Base-by-base conservation (phyloP, 2,888 invertebrate genomes). In the Lepidocyrtoides sp. region DNA sequence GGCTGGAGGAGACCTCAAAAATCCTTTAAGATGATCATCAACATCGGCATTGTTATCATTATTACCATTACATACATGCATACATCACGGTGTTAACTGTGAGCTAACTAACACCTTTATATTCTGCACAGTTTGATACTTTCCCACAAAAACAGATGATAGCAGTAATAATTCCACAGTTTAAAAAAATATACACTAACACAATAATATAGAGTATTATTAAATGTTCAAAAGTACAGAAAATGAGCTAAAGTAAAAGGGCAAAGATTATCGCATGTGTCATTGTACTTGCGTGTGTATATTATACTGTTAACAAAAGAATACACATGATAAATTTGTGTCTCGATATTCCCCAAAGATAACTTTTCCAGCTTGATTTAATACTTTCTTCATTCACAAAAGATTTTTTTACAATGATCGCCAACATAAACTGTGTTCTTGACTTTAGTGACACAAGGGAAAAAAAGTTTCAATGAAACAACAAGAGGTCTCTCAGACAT, bases 21-120 rank as follows among this genome's bases (percentile, higher is more conserved):
- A 41, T 48, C 81, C 51, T 81, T 63, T 51, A 69, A 48, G 81
- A 88, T 88, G 60, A 77, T 77, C 54, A 81, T 87, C 51, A 81
- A 17, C 57, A 81, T 81, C 81, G 63, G 29, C 75, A 81, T 88
- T 81, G 69, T 66, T 79, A 66, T 63, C 57, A 32, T 36, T 60
- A 79, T 41, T 63, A 60, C 57, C 57, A 36, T 63, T 87, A 29
- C 44, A 44, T 83, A 63, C 54, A 44, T 63, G 63, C 81, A 77
- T 26, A 88, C 88, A 54, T 88, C 79, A 88, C 29, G 82, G 57
- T 60, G 72, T 44, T 79, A 69, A 66, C 66, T 79, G 79, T 32
- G 36, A 87, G 79, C 66, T 81, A 88, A 88, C 88, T 88, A 88
- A 88, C 88, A 69, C 88, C 88, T 88, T 88, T 88, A 41, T 17